Base-by-base conservation (phyloP, 2,888 invertebrate species). In the Drosophila buzzatii region DNA sequence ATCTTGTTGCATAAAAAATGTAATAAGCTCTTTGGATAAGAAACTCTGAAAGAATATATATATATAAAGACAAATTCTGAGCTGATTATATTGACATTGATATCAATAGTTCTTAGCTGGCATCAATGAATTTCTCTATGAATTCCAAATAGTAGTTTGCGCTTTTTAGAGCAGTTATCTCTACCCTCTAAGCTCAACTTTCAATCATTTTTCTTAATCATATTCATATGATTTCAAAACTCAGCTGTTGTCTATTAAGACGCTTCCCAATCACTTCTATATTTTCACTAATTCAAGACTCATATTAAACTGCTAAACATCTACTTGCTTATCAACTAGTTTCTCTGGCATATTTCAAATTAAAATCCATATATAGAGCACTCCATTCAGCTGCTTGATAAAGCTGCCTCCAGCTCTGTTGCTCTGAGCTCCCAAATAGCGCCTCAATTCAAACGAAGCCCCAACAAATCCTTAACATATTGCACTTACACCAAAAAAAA, bases 381-480 rank as follows among this genome's bases (percentile, higher is more conserved):
- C 8, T 20, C 12, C 10, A 51, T 18, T 51, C 14, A 18, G 51
- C 33, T 20, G 33, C 14, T 33, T 51, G 49, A 51, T 51, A 51
- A 33, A 51, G 49, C 18, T 33, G 1, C 31, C 12, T 5, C 3
- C 33, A 33, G 51, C 33, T 33, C 51, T 18, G 27, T 14, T 2
- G 9, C 5, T 20, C n/a, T 27, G 23, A 41, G 41, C 18, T 16
- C 42, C 33, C 52, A 49, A 16, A 39, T 31, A 33, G 58, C 18
- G 45, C 16, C n/a, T 51, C 41, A 31, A 12, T 27, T 51, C 55
- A 16, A 6, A 37, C 51, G 60, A 79, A 72, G 67, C 57, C 69
- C n/a, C 52, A 63, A 47, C 39, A 74, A 74, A 56, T 58, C 58
- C 57, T 41, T 57, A 56, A 39, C 53, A 44, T n/a, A 41, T 35